Conservation (phyloP, 2,888 invertebrate species). For the Drosophila imparisetae region DNA sequence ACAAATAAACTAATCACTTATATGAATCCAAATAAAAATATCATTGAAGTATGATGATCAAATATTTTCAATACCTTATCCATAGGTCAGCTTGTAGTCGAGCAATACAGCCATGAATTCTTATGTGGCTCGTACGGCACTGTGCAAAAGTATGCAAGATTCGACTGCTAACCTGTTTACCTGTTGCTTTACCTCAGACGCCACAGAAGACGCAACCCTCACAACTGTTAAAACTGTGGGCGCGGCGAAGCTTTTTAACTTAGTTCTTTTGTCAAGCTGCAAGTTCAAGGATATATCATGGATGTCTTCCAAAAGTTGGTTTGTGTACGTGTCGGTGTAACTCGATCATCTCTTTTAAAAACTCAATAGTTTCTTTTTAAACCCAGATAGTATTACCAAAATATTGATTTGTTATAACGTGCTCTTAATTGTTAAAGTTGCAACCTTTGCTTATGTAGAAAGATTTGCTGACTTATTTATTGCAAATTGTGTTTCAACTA, state of each 20-base stretch:
- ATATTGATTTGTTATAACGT: conserved; percentile 37
- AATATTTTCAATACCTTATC: background rate
- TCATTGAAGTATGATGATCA: background rate
- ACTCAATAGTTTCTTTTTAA: conserved; percentile 53
- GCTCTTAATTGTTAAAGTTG: conserved; percentile 47
- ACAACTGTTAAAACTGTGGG: conserved; percentile 48
- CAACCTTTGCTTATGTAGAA: conserved; percentile 75
- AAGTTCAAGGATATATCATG: conserved; percentile 79
- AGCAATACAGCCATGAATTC: background rate
- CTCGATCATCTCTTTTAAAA: conserved; percentile 74
- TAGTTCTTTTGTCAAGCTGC: conserved; percentile 59
- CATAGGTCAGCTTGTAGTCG: conserved; percentile 31
- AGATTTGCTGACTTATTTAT: background rate
- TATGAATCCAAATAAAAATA: background rate
- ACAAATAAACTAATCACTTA: background rate
- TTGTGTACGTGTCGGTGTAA: conserved; percentile 73
- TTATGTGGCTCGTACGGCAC: conserved; percentile 21
- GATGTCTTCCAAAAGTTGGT: conserved; percentile 36
- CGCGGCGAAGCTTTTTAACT: conserved; percentile 52
- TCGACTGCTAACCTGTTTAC: conserved; percentile 70
- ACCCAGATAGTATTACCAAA: conserved; percentile 63
- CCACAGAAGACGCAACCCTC: conserved; percentile 62
- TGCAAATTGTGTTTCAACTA: background rate
- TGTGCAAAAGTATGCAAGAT: conserved; percentile 42
- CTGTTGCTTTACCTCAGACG: conserved; percentile 48